Base-by-base conservation (phyloP, 2,888 invertebrate genomes). In the Drosophila mercatorum region DNA sequence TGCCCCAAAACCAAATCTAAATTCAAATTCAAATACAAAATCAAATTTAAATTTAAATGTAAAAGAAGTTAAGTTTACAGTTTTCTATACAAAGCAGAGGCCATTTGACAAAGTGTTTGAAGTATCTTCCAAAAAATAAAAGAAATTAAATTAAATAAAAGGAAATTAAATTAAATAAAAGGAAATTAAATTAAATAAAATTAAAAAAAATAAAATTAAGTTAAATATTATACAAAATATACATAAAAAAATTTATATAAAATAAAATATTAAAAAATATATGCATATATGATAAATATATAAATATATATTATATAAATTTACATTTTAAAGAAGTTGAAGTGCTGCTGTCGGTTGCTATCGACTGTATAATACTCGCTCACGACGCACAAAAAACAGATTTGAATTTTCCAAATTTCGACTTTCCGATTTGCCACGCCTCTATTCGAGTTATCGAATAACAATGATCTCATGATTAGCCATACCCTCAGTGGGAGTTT, bases 31-130 rank as follows among this genome's bases (percentile, higher is more conserved):
- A 36, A 38, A 26, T 2, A 14, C 0, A 40, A 53, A 38, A 10
- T 51, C 4, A 28, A 49, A 44, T 5, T 49, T 0, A 47, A 49
- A n/a, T 3, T 28, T 3, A 28, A 28, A 28, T 22, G 1, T 5
- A 31, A 34, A 12, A 36, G 22, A 52, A 22, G 2, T 51, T 12
- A 34, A 17, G 2, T 2, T 6, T 1, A 31, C 34, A 22, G 22
- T 52, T 36, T 51, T 17, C 31, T 34, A 49, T 12, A 49, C 22
- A 40, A 22, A 14, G 3, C 5, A 14, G 52, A 75, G 67, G 46
- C 41, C 62, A 67, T 72, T 67, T 4, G 28, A n/a, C n/a, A 52
- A 53, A 58, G 56, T 70, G 55, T 66, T 75, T 76, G 28, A 55
- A 40, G 28, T 55, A 55, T 55, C 55, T 55, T 55, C 55, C 55